Percentiles rank a stretch among this genome's conserved stretches.
Conservation (phyloP, 2,797 vertebrate species). For the Dallia pectoralis region DNA sequence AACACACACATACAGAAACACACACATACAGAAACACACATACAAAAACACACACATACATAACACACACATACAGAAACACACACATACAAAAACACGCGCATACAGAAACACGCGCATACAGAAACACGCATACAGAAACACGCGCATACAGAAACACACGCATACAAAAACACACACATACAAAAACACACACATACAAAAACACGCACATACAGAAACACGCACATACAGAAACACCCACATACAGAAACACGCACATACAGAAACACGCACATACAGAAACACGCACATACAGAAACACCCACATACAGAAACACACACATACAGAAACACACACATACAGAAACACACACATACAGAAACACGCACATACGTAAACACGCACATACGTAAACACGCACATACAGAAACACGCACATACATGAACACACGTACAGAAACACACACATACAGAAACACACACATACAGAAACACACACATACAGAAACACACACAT, state of each 20-base stretch:
- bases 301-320: background rate
- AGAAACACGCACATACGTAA: background rate
- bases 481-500: background rate
- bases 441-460: background rate
- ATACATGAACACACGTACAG: background rate
- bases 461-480: conserved; percentile 1
- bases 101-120: background rate
- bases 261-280: background rate
- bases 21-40: conserved; percentile 1
- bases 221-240: no score
- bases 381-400: no score
- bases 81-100: background rate
- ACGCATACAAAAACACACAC: background rate
- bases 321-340: background rate
- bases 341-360: background rate
- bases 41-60: no score
- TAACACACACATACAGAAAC: background rate
- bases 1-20: background rate
- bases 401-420: background rate
- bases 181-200: background rate
- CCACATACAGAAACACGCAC: background rate
- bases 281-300: background rate
- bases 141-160: no score
- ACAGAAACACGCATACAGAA: background rate
- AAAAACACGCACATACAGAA: background rate